These are phyloP conservation scores for Megalonaias nervosa DNA, from an alignment of 1,140 invertebrate species.

Conservation along the genomic window DNA sequence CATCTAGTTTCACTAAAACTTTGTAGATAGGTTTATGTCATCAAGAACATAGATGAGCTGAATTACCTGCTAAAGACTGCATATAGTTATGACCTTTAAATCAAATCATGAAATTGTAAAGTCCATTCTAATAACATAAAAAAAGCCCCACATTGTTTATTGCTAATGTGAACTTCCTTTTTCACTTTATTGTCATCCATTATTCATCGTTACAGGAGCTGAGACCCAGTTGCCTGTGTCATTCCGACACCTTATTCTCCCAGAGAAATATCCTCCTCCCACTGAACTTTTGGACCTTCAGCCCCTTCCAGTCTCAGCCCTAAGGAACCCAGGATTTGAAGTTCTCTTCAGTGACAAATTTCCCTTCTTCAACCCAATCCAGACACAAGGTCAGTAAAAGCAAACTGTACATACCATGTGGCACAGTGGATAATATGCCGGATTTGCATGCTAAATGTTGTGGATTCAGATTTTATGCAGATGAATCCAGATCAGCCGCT, in stretches of 20 bases:
- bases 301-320: constrained; percentile 87
- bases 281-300: constrained; percentile 99
- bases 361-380: constrained; percentile 98
- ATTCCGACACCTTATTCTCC: constrained; percentile 96
- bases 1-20: too few relatives aligned
- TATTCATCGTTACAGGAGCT: constrained; percentile 70
- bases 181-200: background rate
- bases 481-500: too few relatives aligned
- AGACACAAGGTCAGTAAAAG: constrained; percentile 84
- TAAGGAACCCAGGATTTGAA: constrained; percentile 89
- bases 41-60: too few relatives aligned
- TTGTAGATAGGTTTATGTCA: too few relatives aligned
- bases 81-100: too few relatives aligned
- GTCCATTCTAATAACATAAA: too few relatives aligned
- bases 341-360: constrained; percentile 88
- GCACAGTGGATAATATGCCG: too few relatives aligned
- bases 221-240: constrained; percentile 98
- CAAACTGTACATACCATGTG: background rate
- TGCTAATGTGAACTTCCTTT: background rate
- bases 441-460: too few relatives aligned
- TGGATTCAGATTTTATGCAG: too few relatives aligned
- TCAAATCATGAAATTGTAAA: too few relatives aligned
- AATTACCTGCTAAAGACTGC: too few relatives aligned
- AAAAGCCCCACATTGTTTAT: too few relatives aligned
- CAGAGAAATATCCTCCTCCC: constrained; percentile 98